These are phyloP conservation scores for Anhinga anhinga DNA, from an alignment of 2,113 vertebrate genomes.

Conservation along the genomic window DNA sequence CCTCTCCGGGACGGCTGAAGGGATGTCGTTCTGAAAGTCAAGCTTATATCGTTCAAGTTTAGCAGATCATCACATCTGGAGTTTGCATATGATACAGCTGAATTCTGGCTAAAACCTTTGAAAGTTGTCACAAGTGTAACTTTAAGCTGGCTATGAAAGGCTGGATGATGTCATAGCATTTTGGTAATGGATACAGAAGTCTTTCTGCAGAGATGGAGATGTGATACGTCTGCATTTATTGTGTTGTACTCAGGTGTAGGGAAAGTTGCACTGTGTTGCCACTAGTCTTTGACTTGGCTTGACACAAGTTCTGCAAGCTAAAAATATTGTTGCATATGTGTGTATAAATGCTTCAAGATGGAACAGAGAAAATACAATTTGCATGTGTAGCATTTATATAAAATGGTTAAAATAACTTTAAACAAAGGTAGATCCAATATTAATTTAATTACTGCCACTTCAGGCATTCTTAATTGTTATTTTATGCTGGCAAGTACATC, in stretches of 20 bases:
- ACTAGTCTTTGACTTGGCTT: neutral
- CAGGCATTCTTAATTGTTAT: neutral
- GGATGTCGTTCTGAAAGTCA: neutral
- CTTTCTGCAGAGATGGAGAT: neutral
- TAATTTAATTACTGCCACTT: neutral
- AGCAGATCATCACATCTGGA: neutral
- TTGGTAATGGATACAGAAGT: neutral
- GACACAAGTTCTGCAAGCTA: neutral
- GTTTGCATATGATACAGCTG: neutral
- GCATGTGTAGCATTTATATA: neutral
- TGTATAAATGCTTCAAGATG: neutral
- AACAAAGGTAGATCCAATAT: neutral
- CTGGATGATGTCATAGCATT: neutral
- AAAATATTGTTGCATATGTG: neutral
- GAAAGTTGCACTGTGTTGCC: neutral
- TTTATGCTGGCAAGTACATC: neutral
- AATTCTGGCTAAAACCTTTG: neutral
- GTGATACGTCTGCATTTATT: accelerated
- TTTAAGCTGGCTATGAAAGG: neutral
- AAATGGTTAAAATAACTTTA: neutral
- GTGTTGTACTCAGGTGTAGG: neutral
- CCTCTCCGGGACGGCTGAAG: neutral
- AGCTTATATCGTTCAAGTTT: neutral
- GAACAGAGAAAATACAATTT: neutral
- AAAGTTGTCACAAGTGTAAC: neutral